phyloP scores from a whole-genome alignment of 30 jellyfish, hydroid and myxozoan genomes.

The Mastigias papua region DNA sequence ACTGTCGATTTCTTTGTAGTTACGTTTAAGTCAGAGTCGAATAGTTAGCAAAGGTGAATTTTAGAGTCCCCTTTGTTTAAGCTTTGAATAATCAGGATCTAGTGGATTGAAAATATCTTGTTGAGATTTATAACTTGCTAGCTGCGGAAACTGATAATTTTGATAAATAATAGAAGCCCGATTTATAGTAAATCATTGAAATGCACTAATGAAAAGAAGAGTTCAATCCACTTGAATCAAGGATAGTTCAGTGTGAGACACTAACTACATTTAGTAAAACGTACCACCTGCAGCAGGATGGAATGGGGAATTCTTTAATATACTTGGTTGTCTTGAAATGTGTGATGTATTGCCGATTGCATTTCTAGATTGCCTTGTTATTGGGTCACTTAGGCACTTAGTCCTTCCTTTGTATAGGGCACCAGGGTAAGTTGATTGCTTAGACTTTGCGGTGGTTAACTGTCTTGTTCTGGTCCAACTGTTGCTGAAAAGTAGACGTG shows the following conservation, averaged over 20 bases:
- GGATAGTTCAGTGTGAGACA: too few species aligned
- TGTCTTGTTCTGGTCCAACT: slow-evolving; percentile 8
- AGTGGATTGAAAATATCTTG: too few species aligned
- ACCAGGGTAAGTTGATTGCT: slow-evolving; percentile 5
- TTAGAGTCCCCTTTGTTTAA: too few species aligned
- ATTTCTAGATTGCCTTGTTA: neutral
- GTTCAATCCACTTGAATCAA: neutral
- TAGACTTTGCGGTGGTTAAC: neutral
- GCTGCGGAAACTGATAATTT: too few species aligned
- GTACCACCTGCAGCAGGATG: slow-evolving; percentile 22
- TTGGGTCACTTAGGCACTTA: slow-evolving; percentile 1
- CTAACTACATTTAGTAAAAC: neutral
- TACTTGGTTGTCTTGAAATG: neutral
- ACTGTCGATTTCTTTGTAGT: too few species aligned
- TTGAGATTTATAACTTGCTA: too few species aligned
- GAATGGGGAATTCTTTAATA: neutral
- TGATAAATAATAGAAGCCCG: too few species aligned
- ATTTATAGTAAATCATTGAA: too few species aligned
- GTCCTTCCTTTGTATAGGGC: neutral
- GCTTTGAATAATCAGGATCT: too few species aligned
- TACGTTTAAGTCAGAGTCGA: too few species aligned
- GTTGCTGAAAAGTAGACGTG: neutral
- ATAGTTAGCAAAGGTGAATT: too few species aligned
- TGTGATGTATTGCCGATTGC: neutral
- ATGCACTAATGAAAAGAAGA: too few species aligned